These are phyloP conservation scores for Hylaeus anthracinus DNA, from an alignment of 1,140 invertebrate species.

Conservation along the genomic window DNA sequence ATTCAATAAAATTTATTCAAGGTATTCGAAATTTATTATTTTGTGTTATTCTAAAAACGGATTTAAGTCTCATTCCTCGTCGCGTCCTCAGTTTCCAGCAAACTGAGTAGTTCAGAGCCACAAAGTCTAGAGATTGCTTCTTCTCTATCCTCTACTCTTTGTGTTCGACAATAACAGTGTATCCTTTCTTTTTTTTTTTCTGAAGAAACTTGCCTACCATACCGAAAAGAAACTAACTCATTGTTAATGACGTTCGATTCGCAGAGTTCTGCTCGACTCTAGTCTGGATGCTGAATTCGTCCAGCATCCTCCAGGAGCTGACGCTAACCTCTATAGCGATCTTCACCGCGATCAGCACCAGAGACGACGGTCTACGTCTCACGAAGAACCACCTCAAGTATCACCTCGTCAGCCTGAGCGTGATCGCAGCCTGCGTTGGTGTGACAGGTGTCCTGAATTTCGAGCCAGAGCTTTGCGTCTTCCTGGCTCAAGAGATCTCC, in stretches of 20 bases:
- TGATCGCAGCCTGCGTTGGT: conserved; percentile 80
- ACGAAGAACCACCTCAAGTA: conserved; percentile 82
- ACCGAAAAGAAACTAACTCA: too few species aligned
- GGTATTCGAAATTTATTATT: too few species aligned
- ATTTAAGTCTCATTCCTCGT: too few species aligned
- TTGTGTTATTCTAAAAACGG: too few species aligned
- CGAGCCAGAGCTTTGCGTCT: conserved; percentile 77
- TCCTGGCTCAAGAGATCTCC: conserved; percentile 80
- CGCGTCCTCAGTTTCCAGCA: too few species aligned
- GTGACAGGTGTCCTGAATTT: conserved; percentile 77
- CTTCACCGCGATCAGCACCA: conserved; percentile 79
- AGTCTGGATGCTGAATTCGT: conserved; percentile 81
- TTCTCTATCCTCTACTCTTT: too few species aligned
- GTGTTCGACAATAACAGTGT: too few species aligned
- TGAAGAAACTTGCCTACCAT: too few species aligned
- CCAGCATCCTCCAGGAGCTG: conserved; percentile 82
- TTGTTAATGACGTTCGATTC: background rate
- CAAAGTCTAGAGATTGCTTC: too few species aligned
- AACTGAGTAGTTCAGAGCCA: too few species aligned
- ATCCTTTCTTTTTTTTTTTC: too few species aligned
- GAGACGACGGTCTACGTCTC: conserved; percentile 70
- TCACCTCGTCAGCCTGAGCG: conserved; percentile 81
- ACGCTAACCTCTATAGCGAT: conserved; percentile 81
- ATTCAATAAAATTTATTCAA: too few species aligned
- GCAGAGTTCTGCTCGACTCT: conserved; percentile 79